Base-by-base conservation (phyloP, 2,797 vertebrate genomes). In the Syngnathus acus region DNA sequence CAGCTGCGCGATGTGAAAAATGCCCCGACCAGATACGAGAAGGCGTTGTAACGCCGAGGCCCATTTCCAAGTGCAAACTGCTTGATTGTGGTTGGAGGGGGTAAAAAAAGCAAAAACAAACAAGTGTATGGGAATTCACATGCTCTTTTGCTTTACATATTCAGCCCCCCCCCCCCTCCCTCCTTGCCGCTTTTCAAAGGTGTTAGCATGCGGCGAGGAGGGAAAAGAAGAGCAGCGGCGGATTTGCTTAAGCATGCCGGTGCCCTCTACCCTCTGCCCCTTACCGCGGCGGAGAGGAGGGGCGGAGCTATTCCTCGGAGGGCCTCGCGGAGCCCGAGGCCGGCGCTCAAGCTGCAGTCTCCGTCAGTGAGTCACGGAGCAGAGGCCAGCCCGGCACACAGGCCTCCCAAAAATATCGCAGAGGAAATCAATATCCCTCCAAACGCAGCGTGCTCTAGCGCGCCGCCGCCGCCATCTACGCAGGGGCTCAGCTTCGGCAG, bases 331-430 rank as follows among this genome's bases (percentile, higher is more conserved):
- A 85, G 91, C 91, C 91, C 62, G 83, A 86, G 89, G 91, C 86
- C 80, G 70, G 72, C 78, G 81, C 88, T 89, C 82, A 81, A 89
- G 88, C 86, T 88, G 84, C 82, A 88, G 89, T 87, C 88, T 91
- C 89, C 81, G 86, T 89, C 88, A 90, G 89, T 92, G 91, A 92
- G 90, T 92, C 92, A 93, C 86, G 82, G 91, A 89, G 88, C 90
- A 93, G 87, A 92, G 91, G 89, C 87, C 92, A 90, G 83, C 84
- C 84, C 67, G 85, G 85, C 88, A 88, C 87, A 87, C 88, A 91
- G 88, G 88, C 87, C 88, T 88, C 86, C 89, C 88, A 89, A 91
- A 91, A 92, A 91, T 90, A 92, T 87, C 83, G 89, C 89, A 87
- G 86, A 89, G 88, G 86, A 90, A 90, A 90, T 90, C 89, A 87